Evolutionary conservation across 1,140 invertebrate species (phyloP), one percentile per base, ranked within the genome.

Genomic region (Paraescarpia echinospica): DNA sequence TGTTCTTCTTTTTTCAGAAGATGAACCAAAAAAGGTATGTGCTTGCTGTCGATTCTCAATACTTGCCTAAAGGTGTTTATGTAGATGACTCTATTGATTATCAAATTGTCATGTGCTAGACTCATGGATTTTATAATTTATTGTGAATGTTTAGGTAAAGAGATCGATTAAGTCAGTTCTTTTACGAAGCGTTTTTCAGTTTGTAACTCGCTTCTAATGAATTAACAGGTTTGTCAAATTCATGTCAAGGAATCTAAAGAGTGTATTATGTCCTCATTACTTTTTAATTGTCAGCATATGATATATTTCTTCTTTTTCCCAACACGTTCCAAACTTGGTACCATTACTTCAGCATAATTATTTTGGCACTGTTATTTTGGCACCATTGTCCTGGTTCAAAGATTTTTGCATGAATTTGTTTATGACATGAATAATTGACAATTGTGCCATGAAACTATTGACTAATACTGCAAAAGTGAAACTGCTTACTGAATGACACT

Each of bases 11-110:
- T 89, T 94, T 94, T 92, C 93, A 94, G 94, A 94, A 93, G 94
- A 95, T 59, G 94, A 94, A 92, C 94, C 94, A 48, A 95, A 95
- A 92, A 94, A 94, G 93, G 94, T 94, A 90, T 33, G 90, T 91
- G 33, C 18, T 35, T 90, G n/a, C 59, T 22, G 22, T 77, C 59
- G 27, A 77, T 77, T 77, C 18, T 77, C 59, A 77, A 77, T 41
- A 77, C 22, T 77, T 77, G 59, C 59, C 59, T 27, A 31, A 27
- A 14, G 8, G 18, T 77, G 14, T 77, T 77, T 77, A 77, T 77
- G 22, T 77, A 77, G 4, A 27, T 77, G 4, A 77, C 59, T 31
- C 27, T 77, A 27, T 77, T 27, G 59, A 27, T 77, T 77, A 77
- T 77, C 59, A 77, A 77, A 77, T 31, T 77, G 59, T 77, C 4